Percentiles rank a stretch among this genome's conserved stretches.
phyloP scores from a whole-genome alignment of 1,140 invertebrate genomes.

The Aphelenchoides fujianensis region DNA sequence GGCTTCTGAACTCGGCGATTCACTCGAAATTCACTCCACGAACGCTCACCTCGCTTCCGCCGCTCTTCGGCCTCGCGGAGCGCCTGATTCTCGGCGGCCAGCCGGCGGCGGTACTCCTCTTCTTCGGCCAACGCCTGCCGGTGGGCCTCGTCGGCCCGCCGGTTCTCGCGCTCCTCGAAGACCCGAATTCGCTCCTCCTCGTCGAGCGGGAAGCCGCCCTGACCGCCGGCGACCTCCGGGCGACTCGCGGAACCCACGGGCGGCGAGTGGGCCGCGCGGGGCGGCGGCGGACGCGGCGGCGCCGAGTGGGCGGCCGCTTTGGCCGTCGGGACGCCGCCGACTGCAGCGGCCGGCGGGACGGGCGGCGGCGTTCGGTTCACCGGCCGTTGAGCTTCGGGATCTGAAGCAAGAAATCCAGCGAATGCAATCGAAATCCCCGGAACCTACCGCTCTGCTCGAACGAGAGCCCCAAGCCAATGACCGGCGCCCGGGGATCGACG shows the following conservation, averaged over 20 bases:
- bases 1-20: neutral
- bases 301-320: too few species aligned
- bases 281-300: too few species aligned
- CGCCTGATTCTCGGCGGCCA: neutral
- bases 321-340: too few species aligned
- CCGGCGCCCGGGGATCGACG: neutral
- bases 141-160: neutral
- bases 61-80: neutral
- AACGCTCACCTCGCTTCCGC: neutral
- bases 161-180: neutral
- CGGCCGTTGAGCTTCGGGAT: neutral
- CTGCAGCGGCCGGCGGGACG: too few species aligned
- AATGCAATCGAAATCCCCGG: neutral
- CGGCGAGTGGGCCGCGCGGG: too few species aligned
- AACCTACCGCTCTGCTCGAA: neutral
- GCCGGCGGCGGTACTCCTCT: slow-evolving; percentile 3
- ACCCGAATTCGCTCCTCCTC: slow-evolving; percentile 7
- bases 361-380: neutral
- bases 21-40: neutral
- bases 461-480: neutral
- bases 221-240: too few species aligned
- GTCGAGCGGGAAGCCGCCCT: neutral
- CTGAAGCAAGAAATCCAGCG: neutral
- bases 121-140: neutral
- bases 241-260: too few species aligned